Conservation (phyloP, 1,140 invertebrate species). For the Drosophila nikananu region DNA sequence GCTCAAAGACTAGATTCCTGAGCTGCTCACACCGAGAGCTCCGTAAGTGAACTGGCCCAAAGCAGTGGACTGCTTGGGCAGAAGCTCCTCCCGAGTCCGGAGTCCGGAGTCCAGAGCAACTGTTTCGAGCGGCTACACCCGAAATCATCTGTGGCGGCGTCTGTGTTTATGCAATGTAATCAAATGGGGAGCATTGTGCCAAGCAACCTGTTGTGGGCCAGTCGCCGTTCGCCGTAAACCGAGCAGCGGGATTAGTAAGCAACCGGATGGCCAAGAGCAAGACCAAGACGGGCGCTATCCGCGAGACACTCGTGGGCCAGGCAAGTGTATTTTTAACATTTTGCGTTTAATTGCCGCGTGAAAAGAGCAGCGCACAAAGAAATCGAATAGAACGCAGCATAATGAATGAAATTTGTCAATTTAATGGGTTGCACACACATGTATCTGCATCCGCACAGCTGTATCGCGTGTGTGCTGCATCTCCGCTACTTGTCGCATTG, state of each 20-base stretch:
- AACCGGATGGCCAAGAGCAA: conserved; percentile 3
- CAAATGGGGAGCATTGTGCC: conserved; percentile 48
- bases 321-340: conserved; percentile 40
- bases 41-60: conserved; percentile 7
- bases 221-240: conserved; percentile 56
- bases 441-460: conserved; percentile 17
- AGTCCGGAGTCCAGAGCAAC: conserved; percentile 24
- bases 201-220: conserved; percentile 68
- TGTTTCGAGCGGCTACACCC: conserved; percentile 45
- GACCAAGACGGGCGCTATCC: conserved; percentile 37
- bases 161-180: conserved; percentile 79
- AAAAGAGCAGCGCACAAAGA: conserved; percentile 32
- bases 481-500: conserved; percentile 22
- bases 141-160: conserved; percentile 57
- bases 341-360: conserved; percentile 67
- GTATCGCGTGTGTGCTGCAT: conserved; percentile 3
- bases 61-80: not conserved
- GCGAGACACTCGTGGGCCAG: conserved; percentile 23
- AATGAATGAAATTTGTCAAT: conserved; percentile 83
- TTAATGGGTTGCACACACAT: conserved; percentile 60
- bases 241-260: conserved; percentile 25
- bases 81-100: not conserved
- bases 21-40: conserved; percentile 7
- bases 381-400: conserved; percentile 56
- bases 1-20: not conserved